These are phyloP conservation scores for Dinocampus coccinellae DNA, from an alignment of 2,888 invertebrate genomes.

Conservation along the genomic window DNA sequence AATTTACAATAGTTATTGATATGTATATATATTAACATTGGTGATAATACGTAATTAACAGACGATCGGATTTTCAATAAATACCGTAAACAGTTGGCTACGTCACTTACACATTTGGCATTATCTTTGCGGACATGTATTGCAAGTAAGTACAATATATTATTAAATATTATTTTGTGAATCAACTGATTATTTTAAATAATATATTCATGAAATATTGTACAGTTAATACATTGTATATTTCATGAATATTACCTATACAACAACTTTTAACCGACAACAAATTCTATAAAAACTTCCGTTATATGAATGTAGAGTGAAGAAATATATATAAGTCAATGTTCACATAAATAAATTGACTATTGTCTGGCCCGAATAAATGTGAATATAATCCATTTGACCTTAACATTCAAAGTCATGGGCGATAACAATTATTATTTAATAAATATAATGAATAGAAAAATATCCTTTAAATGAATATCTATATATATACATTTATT, in stretches of 20 bases:
- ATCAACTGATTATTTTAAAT: neutral
- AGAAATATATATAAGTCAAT: neutral
- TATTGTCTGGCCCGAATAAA: neutral
- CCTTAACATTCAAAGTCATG: conserved; percentile 5
- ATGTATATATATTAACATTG: neutral
- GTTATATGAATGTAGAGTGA: neutral
- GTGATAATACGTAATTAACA: conserved; percentile 57
- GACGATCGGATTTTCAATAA: conserved; percentile 71
- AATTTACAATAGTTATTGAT: neutral
- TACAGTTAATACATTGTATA: neutral
- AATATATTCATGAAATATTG: neutral
- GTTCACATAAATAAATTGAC: neutral
- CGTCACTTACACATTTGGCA: conserved; percentile 75
- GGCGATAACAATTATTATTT: neutral
- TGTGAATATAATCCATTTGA: neutral
- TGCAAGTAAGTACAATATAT: conserved; percentile 74
- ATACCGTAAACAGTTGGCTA: conserved; percentile 75
- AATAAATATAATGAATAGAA: neutral
- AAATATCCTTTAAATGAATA: neutral
- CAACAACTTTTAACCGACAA: neutral
- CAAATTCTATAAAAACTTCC: neutral
- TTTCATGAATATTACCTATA: neutral
- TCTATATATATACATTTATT: neutral
- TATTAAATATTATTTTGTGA: neutral
- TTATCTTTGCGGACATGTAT: conserved; percentile 78